Evolutionary conservation across 2,113 vertebrate species (phyloP).

Genomic region (Gymnobelideus leadbeateri): DNA sequence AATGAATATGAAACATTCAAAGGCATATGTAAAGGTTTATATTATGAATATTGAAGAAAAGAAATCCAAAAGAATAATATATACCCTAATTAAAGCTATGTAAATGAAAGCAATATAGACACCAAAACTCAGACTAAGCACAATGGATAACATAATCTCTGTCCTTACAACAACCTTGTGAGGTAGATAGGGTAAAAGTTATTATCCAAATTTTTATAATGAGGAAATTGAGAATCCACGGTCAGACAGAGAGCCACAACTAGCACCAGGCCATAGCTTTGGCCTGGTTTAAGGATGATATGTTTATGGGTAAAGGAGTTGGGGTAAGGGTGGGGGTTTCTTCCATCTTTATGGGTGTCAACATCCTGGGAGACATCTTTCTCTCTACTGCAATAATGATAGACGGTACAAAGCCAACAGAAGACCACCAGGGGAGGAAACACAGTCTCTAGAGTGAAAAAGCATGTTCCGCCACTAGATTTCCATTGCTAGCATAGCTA

Average conservation of each 20-base stretch:
- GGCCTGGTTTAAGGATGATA: background rate
- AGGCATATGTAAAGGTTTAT: background rate
- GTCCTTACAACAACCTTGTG: background rate
- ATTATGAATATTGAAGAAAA: background rate
- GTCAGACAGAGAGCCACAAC: background rate
- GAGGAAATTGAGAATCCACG: background rate
- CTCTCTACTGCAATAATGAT: background rate
- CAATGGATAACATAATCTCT: background rate
- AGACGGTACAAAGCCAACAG: background rate
- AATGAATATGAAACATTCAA: background rate
- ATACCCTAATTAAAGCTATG: background rate
- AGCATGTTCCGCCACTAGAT: background rate
- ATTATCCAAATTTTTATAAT: background rate
- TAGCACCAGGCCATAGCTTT: background rate
- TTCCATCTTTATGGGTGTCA: background rate
- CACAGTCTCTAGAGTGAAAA: background rate
- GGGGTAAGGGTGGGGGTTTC: rapidly evolving
- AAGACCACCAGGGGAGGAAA: background rate
- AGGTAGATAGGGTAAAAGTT: background rate
- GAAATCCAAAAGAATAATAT: background rate
- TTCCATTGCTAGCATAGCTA: background rate
- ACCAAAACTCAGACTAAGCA: background rate
- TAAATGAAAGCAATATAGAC: background rate
- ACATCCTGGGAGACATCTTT: background rate
- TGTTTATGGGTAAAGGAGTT: background rate